Base-by-base conservation (phyloP, 2,113 vertebrate species). In the Callionymus lyra region DNA sequence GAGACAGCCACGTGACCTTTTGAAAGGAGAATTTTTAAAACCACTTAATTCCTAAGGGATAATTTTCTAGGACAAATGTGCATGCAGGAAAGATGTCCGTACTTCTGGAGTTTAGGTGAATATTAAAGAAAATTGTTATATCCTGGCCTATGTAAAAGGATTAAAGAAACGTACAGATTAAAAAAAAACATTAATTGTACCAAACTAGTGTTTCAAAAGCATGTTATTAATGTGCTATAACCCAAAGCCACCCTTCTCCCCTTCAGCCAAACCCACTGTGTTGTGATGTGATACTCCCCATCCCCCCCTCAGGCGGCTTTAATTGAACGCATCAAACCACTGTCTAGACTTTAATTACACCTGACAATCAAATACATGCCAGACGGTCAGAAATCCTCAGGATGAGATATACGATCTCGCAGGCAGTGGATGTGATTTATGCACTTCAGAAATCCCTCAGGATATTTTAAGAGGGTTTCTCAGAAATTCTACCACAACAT, bases 351-450 rank as follows among this genome's bases (percentile, higher is more conserved):
- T 48, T 16, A 38, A 48, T 48, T 48, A 32, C 35, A 17, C 36
- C 21, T 48, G 36, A 13, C 46, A 46, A 38, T 48, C 15, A 38
- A 34, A 47, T 16, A 15, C 21, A 46, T 15, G 44, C n/a, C 34
- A 46, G n/a, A 46, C 44, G 31, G 12, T 43, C 13, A 43, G 27
- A 43, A 6, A 16, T 16, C 27, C 21, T 14, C 13, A 2, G 10
- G 10, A 9, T 43, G 9, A 16, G 13, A 27, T 31, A 16, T 16
- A 16, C 3, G 11, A 16, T 38, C 14, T 47, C 14, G n/a, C 15
- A 11, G 14, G 9, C 33, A 35, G 17, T 21, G 34, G n/a, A 36
- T 46, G 44, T 46, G 34, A 36, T 3, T 27, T 5, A 13, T 12
- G n/a, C 18, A 27, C 21, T 27, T 12, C 33, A 11, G n/a, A 36